Conservation (phyloP, 1,140 invertebrate species). For the Tetragnatha versicolor region DNA sequence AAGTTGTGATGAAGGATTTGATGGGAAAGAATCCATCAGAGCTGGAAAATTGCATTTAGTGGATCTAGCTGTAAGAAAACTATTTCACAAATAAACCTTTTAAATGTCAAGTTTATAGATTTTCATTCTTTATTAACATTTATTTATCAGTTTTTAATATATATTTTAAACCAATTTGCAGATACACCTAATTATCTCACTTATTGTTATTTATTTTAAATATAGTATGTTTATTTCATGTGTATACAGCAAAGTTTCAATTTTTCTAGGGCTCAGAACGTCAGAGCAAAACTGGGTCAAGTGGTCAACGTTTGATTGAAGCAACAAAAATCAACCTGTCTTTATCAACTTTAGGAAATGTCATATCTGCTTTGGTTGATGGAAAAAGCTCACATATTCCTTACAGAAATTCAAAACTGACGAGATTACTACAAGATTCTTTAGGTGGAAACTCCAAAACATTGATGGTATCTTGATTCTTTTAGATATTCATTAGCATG, state of each 20-base stretch:
- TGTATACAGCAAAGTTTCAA: no score
- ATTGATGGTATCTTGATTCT: slow-evolving; percentile 76
- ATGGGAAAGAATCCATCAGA: slow-evolving; percentile 72
- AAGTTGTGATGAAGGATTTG: slow-evolving; percentile 73
- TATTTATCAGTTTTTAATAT: no score
- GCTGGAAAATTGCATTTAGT: slow-evolving; percentile 85
- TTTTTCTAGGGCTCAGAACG: slow-evolving; percentile 77
- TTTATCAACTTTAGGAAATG: slow-evolving; percentile 91
- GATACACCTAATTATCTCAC: no score
- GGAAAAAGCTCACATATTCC: slow-evolving; percentile 93
- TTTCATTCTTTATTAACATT: no score
- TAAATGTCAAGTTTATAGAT: no score
- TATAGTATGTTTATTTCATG: no score
- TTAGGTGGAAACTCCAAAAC: slow-evolving; percentile 97
- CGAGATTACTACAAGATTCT: slow-evolving; percentile 90
- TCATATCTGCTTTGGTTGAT: slow-evolving; percentile 93
- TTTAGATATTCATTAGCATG: no score
- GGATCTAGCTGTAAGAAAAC: slow-evolving; percentile 80
- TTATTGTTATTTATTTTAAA: not conserved
- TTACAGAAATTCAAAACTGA: slow-evolving; percentile 94
- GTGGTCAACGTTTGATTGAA: slow-evolving; percentile 87
- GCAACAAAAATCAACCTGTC: slow-evolving; percentile 96
- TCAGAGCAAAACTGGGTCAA: slow-evolving; percentile 90
- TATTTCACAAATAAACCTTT: no score
- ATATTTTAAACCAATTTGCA: no score